Evolutionary conservation across 1,140 invertebrate genomes (phyloP), one percentile per base, ranked within the genome.

Genomic region (Tetramorium alpestre): DNA sequence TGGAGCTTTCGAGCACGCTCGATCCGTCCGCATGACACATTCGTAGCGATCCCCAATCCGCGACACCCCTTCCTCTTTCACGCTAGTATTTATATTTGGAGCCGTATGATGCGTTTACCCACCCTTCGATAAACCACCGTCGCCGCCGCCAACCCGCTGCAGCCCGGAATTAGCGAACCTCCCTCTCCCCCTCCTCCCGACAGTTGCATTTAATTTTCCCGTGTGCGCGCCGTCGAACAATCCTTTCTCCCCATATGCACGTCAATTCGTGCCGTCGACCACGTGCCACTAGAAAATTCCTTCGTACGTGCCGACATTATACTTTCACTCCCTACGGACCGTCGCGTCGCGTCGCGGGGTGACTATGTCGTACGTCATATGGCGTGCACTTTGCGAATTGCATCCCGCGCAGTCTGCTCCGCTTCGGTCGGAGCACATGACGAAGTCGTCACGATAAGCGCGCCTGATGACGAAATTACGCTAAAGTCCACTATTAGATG

Each of bases 151-250:
- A 49, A 49, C 65, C 22, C 65, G 41, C 25, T 69, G 80, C 81
- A 49, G 58, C 73, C 54, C 65, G 47, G 77, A 91, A 91, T 91
- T 91, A 91, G 58, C 65, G 76, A n/a, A 22, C 38, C 25, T 73
- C 82, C 49, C 18, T 62, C 25, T 80, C 58, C 54, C 54, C 72
- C n/a, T 54, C 44, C 60, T 64, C 77, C 69, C 22, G 86, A 89
- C 90, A 91, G 90, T 91, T 91, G 90, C 90, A 88, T 91, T 89
- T 91, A 81, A 89, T 91, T 91, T 91, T 89, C 86, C 73, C 60
- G n/a, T 60, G 41, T 49, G 16, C 41, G 49, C 75, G 76, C 38
- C 64, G 49, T 28, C 78, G 62, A 69, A 54, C 85, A 91, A 90
- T 91, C 89, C 89, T 90, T 91, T 91, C 89, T 73, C 70, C 65